Conservation (phyloP, 30 jellyfish, hydroid and myxozoan species). For the Turritopsis dohrnii region DNA sequence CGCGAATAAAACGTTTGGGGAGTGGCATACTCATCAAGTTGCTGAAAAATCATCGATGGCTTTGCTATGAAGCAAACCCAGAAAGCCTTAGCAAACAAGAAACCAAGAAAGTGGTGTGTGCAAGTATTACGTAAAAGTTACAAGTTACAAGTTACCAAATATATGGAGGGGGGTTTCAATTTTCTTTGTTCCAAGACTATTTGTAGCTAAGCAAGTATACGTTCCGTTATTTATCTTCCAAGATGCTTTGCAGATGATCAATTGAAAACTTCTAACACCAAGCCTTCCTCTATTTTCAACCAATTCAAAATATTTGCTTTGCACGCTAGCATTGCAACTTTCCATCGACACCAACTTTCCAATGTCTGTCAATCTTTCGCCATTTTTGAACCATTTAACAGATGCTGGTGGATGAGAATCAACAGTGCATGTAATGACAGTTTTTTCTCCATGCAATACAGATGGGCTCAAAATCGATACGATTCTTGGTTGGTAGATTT, state of each 20-base stretch:
- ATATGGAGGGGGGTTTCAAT: conserved; percentile 36
- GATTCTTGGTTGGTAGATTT: conserved; percentile 25
- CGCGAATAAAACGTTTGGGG: conserved; percentile 30
- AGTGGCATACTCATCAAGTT: conserved; percentile 11
- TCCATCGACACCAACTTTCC: conserved; percentile 16
- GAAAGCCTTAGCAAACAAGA: background rate
- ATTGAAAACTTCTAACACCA: background rate
- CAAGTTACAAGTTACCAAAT: conserved; percentile 27
- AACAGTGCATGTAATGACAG: conserved; percentile 49
- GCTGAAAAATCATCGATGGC: conserved; percentile 41
- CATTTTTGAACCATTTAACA: conserved; percentile 59
- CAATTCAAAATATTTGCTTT: conserved; percentile 55
- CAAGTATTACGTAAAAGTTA: background rate
- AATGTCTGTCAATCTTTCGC: conserved; percentile 19
- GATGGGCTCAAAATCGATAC: background rate
- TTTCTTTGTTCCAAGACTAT: conserved; percentile 43
- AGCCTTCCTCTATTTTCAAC: conserved; percentile 23
- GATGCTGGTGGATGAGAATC: conserved; percentile 66
- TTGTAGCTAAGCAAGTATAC: conserved; percentile 47
- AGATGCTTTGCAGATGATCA: conserved; percentile 60
- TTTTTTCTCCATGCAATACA: conserved; percentile 29
- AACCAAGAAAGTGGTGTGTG: background rate
- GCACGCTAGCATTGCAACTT: conserved; percentile 48
- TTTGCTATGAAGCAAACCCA: conserved; percentile 36
- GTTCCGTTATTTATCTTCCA: conserved; percentile 54